A percentile compares a stretch with the other conserved stretches of the same genome.
Evolutionary conservation across 2,113 vertebrate species (phyloP).

Genomic region (Tympanuchus pallidicinctus): DNA sequence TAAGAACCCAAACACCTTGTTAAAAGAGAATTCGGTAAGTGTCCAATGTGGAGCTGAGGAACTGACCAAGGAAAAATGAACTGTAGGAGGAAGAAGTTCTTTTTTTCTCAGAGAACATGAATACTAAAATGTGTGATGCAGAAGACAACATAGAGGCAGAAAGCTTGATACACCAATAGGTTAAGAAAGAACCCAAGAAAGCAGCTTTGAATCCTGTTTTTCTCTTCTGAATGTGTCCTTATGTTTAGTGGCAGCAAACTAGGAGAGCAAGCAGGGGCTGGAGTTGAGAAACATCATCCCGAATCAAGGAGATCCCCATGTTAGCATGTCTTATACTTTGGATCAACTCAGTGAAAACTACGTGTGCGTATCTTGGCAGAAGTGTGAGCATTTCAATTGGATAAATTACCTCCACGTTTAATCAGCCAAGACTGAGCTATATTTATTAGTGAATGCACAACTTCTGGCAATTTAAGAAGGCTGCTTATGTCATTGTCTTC

Average conservation of each 20-base stretch:
- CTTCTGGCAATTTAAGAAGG: slow-evolving; percentile 20
- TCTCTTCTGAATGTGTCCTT: neutral
- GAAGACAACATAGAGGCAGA: neutral
- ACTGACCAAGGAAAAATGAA: neutral
- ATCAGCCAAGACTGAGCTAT: slow-evolving; percentile 35
- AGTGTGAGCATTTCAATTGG: neutral
- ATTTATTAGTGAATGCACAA: slow-evolving; percentile 12
- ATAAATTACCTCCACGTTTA: slow-evolving; percentile 64
- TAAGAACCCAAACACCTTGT: neutral
- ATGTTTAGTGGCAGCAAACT: neutral
- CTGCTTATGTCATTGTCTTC: slow-evolving; percentile 27
- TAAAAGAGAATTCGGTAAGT: neutral
- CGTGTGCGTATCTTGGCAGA: neutral
- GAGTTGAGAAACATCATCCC: neutral
- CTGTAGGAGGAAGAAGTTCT: neutral
- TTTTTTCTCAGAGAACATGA: neutral
- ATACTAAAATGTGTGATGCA: neutral
- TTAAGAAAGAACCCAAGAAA: neutral
- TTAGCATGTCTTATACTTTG: neutral
- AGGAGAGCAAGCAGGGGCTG: neutral
- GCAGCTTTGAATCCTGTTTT: neutral
- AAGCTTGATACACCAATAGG: neutral
- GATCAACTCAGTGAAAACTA: neutral
- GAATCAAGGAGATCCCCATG: neutral
- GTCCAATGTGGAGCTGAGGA: neutral